phyloP scores from a whole-genome alignment of 2,888 invertebrate species.

The Lysandra bellargus region DNA sequence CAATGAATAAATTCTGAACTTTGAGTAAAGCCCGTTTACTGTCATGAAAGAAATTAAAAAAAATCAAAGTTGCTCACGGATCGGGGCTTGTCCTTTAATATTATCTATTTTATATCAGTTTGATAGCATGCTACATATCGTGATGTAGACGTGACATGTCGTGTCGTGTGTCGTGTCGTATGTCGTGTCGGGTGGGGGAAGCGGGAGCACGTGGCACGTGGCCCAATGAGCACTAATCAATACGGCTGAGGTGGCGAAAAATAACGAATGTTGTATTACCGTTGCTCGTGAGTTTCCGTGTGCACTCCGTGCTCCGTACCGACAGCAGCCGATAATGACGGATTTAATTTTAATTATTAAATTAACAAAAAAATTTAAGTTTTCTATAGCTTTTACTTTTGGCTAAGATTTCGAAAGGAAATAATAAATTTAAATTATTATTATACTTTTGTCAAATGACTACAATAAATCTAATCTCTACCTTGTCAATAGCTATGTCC shows the following conservation, averaged over 20 bases:
- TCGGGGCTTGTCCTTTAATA: too few species aligned
- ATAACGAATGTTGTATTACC: slow-evolving; percentile 76
- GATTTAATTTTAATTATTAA: not conserved
- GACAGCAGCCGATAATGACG: not conserved
- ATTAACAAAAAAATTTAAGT: not conserved
- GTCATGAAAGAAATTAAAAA: too few species aligned
- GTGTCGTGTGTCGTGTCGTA: not conserved
- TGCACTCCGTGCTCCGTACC: slow-evolving; percentile 33
- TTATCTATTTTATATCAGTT: too few species aligned
- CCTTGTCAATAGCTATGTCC: too few species aligned
- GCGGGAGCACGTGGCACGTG: slow-evolving; percentile 1
- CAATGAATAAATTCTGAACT: not conserved
- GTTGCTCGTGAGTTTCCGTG: slow-evolving; percentile 70
- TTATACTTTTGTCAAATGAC: too few species aligned
- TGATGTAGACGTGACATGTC: not conserved
- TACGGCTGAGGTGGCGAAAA: slow-evolving; percentile 74
- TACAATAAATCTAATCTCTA: too few species aligned
- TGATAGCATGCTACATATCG: too few species aligned
- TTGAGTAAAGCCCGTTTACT: not conserved
- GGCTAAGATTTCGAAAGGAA: too few species aligned
- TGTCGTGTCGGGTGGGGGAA: not conserved
- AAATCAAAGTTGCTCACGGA: too few species aligned
- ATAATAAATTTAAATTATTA: too few species aligned
- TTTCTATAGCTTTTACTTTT: too few species aligned
- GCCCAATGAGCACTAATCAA: slow-evolving; percentile 75